Conservation (phyloP, 2,797 vertebrate species). For the Sarcophilus harrisii region DNA sequence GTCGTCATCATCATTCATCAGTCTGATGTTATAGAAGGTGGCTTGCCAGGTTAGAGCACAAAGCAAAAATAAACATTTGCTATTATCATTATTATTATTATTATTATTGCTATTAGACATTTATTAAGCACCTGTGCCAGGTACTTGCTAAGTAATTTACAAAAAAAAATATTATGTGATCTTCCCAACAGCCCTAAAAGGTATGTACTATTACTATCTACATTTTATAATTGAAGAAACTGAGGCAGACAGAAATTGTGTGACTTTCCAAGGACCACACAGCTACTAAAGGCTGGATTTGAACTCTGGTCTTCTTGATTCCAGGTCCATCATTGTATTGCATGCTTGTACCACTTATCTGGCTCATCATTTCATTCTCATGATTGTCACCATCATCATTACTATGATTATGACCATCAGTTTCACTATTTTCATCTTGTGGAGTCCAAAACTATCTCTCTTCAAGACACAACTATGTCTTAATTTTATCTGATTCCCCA, state of each 20-base stretch:
- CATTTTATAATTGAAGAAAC: background rate
- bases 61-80: background rate
- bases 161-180: background rate
- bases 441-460: background rate
- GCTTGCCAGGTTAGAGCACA: background rate
- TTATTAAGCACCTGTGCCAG: background rate
- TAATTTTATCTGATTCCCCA: too few relatives aligned
- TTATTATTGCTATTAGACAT: background rate
- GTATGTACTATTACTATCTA: background rate
- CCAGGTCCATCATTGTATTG: background rate
- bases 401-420: background rate
- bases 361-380: background rate
- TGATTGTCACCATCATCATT: background rate
- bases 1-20: background rate
- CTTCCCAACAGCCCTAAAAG: background rate
- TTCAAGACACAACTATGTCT: too few relatives aligned
- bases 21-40: background rate
- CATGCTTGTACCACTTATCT: background rate
- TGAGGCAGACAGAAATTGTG: background rate
- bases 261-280: background rate
- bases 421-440: background rate
- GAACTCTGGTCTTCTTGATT: background rate
- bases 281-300: background rate
- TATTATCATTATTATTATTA: background rate
- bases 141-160: background rate